Base-by-base conservation (phyloP, 2,888 invertebrate genomes). In the Sisyra terminalis region DNA sequence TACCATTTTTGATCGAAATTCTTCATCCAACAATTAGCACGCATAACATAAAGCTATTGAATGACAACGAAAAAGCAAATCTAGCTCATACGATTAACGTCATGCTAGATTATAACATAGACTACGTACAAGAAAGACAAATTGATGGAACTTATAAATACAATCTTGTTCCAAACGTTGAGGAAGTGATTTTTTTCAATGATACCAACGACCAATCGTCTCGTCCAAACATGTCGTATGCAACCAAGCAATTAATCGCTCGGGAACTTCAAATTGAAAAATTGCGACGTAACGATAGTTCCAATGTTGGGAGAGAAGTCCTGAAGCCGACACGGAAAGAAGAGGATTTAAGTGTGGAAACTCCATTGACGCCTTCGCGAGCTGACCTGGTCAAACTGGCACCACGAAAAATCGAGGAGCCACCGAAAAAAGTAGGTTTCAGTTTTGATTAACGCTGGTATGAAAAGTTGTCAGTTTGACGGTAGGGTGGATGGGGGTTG, bases 101-200 rank as follows among this genome's bases (percentile, higher is more conserved):
- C 0, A 86, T 96, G 89, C 76, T 90, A 39, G 84, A 88, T 57
- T 86, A 89, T 61, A 92, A 89, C 46, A 64, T 96, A 47, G 78
- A 76, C 43, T 92, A 87, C 60, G 66, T 75, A 1, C 94, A 94
- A 60, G 80, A 85, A 46, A 75, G 82, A 42, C 70, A 69, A 5
- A 60, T 65, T 0, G 89, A 92, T 48, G 92, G 90, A 2, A 73
- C 72, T 18, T 90, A 87, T 60, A 69, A 71, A 15, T 83, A 69
- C 55, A 58, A 69, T 47, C 60, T 84, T 31, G 88, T 90, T 53
- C 93, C 92, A 45, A 78, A 87, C 55, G 61, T 90, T 9, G 79
- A 85, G 52, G 73, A 76, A 48, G 53, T 82, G 1, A 73, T 72
- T 0, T 52, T 57, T 44, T 73, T 71, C 50, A 46, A 43, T 43